phyloP scores from a whole-genome alignment of 2,113 vertebrate genomes.

The Cavia aperea region DNA sequence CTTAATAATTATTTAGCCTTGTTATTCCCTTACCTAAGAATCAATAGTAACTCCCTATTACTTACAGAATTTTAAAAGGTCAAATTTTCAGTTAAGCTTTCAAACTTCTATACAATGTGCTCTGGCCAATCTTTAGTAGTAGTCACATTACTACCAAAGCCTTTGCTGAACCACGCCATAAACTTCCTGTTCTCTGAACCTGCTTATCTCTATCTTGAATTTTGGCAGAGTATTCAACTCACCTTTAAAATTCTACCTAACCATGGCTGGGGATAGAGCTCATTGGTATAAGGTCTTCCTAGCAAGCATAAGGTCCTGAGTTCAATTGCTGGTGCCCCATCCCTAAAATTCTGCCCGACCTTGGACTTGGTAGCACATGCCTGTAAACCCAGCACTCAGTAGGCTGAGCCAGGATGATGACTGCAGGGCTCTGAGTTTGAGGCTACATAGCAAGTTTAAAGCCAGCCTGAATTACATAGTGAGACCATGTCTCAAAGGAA shows the following conservation, averaged over 20 bases:
- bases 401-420: no score
- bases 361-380: no score
- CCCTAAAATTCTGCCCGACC: no score
- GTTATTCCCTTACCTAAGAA: neutral
- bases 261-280: no score
- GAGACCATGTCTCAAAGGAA: no score
- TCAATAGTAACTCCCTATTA: neutral
- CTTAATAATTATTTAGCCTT: conserved; percentile 13
- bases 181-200: neutral
- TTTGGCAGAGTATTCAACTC: neutral
- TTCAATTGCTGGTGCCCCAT: no score
- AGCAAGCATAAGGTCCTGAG: no score
- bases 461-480: no score
- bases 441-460: no score
- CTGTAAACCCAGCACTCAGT: no score
- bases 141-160: neutral
- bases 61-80: neutral
- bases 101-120: neutral
- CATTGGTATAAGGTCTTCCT: no score
- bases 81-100: neutral
- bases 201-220: neutral
- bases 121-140: neutral
- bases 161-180: neutral
- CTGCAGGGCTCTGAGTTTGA: no score
- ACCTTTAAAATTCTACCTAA: neutral